phyloP scores from a whole-genome alignment of 2,113 vertebrate genomes.

The Clupea harengus region DNA sequence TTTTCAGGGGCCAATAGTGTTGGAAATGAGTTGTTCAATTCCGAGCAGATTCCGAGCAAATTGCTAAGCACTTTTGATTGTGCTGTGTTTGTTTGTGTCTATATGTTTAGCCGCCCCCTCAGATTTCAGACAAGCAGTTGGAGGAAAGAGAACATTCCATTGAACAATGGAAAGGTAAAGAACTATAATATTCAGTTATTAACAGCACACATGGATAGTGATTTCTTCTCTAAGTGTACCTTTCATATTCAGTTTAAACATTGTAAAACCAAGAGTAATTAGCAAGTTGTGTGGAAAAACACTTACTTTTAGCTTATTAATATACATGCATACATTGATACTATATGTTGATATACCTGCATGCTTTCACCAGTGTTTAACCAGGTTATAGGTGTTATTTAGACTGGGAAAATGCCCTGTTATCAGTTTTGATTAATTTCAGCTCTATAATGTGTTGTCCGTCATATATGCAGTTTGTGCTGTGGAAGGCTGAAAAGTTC shows the following conservation, averaged over 20 bases:
- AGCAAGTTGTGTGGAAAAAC: no score
- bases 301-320: not conserved
- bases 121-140: conserved; percentile 94
- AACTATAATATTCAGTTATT: not conserved
- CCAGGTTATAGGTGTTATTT: no score
- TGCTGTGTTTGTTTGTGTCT: conserved; percentile 30
- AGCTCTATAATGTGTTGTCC: not conserved
- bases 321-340: not conserved
- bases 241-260: no score
- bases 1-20: not conserved
- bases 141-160: conserved; percentile 96
- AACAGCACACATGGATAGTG: no score
- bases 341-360: not conserved
- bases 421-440: not conserved
- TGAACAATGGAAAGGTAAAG: conserved; percentile 96
- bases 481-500: not conserved
- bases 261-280: no score
- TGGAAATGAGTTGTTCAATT: no score
- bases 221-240: no score
- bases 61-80: not conserved
- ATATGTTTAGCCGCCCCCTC: conserved; percentile 86
- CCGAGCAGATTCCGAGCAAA: not conserved
- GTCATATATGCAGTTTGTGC: not conserved
- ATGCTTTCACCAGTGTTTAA: not conserved
- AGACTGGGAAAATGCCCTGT: not conserved